Evolutionary conservation across 2,888 invertebrate genomes (phyloP).

Genomic region (Dynastes maya): DNA sequence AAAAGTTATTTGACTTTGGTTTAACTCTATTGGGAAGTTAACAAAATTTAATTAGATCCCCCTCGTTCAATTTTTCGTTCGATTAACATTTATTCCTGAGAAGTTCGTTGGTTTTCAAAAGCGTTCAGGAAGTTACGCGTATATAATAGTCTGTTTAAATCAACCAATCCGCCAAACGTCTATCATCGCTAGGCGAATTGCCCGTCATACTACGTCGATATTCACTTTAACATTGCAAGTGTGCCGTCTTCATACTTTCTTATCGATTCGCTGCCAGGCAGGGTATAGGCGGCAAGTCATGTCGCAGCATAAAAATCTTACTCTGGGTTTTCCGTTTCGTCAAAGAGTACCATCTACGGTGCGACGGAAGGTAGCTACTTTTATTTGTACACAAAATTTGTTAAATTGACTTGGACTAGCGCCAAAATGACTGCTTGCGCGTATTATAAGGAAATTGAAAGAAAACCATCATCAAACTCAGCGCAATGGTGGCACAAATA

Average conservation of each 20-base stretch:
- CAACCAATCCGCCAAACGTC: not conserved
- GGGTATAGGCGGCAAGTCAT: not conserved
- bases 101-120: not conserved
- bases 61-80: too few species aligned
- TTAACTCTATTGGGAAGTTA: too few species aligned
- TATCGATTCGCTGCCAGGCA: conserved; percentile 2
- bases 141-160: too few species aligned
- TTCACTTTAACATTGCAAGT: not conserved
- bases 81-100: too few species aligned
- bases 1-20: too few species aligned
- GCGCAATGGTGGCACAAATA: not conserved
- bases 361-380: conserved; percentile 5
- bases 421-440: conserved; percentile 40
- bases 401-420: conserved; percentile 50
- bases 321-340: not conserved
- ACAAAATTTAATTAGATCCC: too few species aligned
- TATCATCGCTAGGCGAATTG: not conserved
- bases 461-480: conserved; percentile 17
- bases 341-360: conserved; percentile 6
- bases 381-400: conserved; percentile 48
- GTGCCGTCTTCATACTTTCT: not conserved
- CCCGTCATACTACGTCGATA: not conserved
- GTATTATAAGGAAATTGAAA: not conserved
- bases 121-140: not conserved
- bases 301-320: conserved; percentile 1